Base-by-base conservation (phyloP, 2,797 vertebrate species). In the Euphonia xanthogaster region DNA sequence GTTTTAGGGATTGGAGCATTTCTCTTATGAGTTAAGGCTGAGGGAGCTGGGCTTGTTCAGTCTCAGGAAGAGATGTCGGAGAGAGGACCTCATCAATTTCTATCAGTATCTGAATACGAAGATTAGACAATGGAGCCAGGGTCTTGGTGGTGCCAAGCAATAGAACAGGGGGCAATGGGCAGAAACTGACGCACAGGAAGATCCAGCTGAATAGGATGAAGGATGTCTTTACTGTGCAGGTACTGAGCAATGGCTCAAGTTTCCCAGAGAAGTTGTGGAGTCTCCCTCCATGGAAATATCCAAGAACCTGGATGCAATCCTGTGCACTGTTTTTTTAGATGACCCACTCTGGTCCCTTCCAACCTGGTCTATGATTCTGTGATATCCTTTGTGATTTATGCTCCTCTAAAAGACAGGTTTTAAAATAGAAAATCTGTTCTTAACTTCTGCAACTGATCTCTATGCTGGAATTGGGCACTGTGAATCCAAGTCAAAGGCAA, bases 391-490 rank as follows among this genome's bases (percentile, higher is more conserved):
- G 16, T 73, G 24, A 58, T 73, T 62, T 63, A 22, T 10, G 13
- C 19, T 67, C 15, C 42, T 66, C 62, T 76, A 68, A 70, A 30
- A 76, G 3, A 4, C 4, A 47, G 2, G 31, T 73, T 94, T 73
- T 51, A 10, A 68, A 82, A n/a, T 20, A 47, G 13, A 88, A 84
- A 60, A 48, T 27, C 1, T 24, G 6, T 50, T 75, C n/a, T 88
- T 76, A 58, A 31, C 5, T 66, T 53, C 51, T 62, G 15, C 13
- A 67, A 1, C 18, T 77, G 21, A 57, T 23, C 16, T 81, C 37
- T 28, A 2, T 44, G 14, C 27, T 7, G 1, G n/a, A 33, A 25
- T 35, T 4, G 4, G 27, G n/a, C 33, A 45, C 6, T 11, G 14
- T 31, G 50, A 66, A 75, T 65, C 12, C 27, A 44, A 51, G 55